Conservation (phyloP, 2,797 vertebrate species). For the Leucoraja ocellata region DNA sequence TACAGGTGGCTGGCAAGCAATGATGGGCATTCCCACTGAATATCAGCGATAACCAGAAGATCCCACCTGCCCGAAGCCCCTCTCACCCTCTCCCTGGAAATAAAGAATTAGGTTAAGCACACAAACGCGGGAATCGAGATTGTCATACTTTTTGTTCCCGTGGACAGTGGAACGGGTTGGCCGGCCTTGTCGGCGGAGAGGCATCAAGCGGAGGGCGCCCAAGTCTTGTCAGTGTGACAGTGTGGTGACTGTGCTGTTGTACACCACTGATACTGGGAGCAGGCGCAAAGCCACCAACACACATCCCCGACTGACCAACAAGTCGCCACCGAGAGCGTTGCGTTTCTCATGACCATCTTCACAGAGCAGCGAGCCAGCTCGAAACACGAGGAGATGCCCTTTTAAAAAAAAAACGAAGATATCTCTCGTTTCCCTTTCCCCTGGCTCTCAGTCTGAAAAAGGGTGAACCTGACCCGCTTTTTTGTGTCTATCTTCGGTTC, state of each 20-base stretch:
- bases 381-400: neutral
- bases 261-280: neutral
- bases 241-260: neutral
- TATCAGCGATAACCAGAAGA: neutral
- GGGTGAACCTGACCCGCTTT: too few species aligned
- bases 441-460: too few species aligned
- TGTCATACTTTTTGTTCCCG: neutral
- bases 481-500: too few species aligned
- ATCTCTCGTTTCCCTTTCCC: too few species aligned
- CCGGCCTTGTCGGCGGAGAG: neutral
- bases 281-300: slow-evolving; percentile 13
- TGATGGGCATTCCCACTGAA: neutral
- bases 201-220: neutral
- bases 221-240: neutral
- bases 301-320: neutral
- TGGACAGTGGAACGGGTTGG: neutral
- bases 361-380: neutral
- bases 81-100: neutral
- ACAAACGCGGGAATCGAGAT: neutral
- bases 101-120: neutral
- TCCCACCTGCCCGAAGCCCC: neutral
- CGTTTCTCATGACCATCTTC: neutral
- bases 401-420: neutral
- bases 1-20: too few species aligned
- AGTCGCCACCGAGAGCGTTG: neutral